Conservation (phyloP, 2,888 invertebrate genomes). For the Epinotia ramella region DNA sequence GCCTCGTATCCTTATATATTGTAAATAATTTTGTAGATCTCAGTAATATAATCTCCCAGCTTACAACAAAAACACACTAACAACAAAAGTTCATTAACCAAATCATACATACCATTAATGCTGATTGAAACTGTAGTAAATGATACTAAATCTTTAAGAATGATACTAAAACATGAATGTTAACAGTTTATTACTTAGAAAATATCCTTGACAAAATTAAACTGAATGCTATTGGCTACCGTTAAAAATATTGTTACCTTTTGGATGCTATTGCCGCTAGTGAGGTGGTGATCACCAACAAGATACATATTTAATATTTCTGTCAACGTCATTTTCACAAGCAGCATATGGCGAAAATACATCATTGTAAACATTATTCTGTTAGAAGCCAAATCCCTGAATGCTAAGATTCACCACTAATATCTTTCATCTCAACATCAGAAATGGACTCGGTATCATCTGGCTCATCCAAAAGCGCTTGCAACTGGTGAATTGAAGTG, state of each 20-base stretch:
- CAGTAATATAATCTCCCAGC: too few relatives aligned
- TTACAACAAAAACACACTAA: too few relatives aligned
- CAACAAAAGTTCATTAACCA: too few relatives aligned
- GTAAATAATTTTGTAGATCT: too few relatives aligned
- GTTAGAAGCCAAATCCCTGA: neutral
- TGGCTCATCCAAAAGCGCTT: constrained; percentile 91
- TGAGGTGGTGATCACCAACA: neutral
- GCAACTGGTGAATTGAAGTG: constrained; percentile 93
- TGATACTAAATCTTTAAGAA: neutral
- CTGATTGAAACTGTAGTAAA: neutral
- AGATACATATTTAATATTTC: neutral
- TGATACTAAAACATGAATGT: constrained; percentile 4
- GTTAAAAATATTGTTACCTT: neutral
- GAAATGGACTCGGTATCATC: constrained; percentile 80
- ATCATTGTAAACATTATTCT: too few relatives aligned
- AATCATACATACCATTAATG: neutral
- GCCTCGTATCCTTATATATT: too few relatives aligned
- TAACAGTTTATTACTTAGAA: neutral
- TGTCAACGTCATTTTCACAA: neutral
- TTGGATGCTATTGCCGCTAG: neutral
- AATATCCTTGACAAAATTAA: neutral
- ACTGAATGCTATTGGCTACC: too few relatives aligned
- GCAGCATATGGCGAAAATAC: too few relatives aligned
- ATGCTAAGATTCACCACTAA: constrained; percentile 55
- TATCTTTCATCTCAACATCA: constrained; percentile 76